These are phyloP conservation scores for Syrmaticus mikado DNA, from an alignment of 2,113 vertebrate species.

Conservation along the genomic window DNA sequence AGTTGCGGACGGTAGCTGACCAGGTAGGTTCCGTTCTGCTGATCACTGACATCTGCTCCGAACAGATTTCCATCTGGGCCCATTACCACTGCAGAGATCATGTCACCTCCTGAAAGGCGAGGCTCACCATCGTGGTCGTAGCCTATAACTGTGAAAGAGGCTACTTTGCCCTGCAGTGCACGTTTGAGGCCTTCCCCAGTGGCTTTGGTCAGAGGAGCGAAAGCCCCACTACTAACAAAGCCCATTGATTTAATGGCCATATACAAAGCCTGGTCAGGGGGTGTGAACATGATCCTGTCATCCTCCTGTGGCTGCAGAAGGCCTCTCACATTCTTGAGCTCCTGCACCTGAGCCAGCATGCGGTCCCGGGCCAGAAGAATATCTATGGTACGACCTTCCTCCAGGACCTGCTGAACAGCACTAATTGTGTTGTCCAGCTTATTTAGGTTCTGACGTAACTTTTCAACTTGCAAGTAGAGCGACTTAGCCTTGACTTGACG, in stretches of 20 bases:
- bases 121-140: constrained; percentile 95
- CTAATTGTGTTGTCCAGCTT: constrained; percentile 96
- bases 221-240: constrained; percentile 95
- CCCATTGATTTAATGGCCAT: constrained; percentile 96
- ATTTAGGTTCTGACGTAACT: constrained; percentile 93
- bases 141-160: constrained; percentile 94
- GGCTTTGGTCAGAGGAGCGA: constrained; percentile 94
- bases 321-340: constrained; percentile 91
- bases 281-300: constrained; percentile 94
- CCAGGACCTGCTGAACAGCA: constrained; percentile 93
- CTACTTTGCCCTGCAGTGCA: constrained; percentile 92
- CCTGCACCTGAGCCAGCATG: constrained; percentile 96
- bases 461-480: constrained; percentile 96
- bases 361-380: constrained; percentile 93
- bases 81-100: constrained; percentile 88
- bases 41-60: constrained; percentile 88
- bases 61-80: constrained; percentile 89
- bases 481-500: constrained; percentile 98
- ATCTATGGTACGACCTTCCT: constrained; percentile 93
- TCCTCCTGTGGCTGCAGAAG: constrained; percentile 96
- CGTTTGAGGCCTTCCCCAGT: constrained; percentile 92
- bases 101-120: constrained; percentile 91
- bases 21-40: constrained; percentile 93
- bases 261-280: constrained; percentile 92
- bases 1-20: constrained; percentile 92